These are phyloP conservation scores for Sturmia bella DNA, from an alignment of 2,888 invertebrate genomes.

Conservation along the genomic window DNA sequence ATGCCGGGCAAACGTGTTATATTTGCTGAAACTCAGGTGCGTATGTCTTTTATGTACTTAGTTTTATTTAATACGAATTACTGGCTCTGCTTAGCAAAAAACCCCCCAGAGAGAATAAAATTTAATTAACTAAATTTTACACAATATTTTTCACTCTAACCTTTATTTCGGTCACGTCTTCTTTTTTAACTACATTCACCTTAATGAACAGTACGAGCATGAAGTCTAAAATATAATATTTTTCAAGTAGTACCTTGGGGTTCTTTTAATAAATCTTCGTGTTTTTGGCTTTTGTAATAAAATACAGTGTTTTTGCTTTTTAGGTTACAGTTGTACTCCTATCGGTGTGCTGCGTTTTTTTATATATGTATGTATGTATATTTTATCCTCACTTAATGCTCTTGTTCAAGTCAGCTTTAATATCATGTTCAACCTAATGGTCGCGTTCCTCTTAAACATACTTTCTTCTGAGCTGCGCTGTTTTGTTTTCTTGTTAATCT, in stretches of 20 bases:
- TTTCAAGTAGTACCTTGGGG: conserved; percentile 54
- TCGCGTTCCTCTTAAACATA: conserved; percentile 32
- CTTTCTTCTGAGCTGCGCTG: conserved; percentile 13
- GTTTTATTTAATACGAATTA: background rate
- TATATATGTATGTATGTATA: background rate
- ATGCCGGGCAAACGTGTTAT: conserved; percentile 91
- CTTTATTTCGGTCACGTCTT: conserved; percentile 56
- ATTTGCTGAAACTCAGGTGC: conserved; percentile 94
- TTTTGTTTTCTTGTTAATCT: conserved; percentile 37
- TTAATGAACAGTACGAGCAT: conserved; percentile 42
- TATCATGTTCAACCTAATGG: conserved; percentile 48
- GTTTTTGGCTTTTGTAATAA: conserved; percentile 48
- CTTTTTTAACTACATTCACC: background rate
- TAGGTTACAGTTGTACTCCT: conserved; percentile 14
- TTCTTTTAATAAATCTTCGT: conserved; percentile 65
- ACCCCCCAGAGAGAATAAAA: conserved; percentile 3
- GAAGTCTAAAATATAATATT: conserved; percentile 21
- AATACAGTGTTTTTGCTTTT: background rate
- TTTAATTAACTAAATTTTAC: conserved; percentile 46
- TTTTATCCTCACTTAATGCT: conserved; percentile 24
- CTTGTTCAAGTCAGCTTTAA: conserved; percentile 39
- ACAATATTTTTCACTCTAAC: conserved; percentile 18
- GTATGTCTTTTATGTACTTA: conserved; percentile 61
- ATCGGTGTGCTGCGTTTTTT: conserved; percentile 33
- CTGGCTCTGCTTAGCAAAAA: background rate